Conservation (phyloP, 2,888 invertebrate genomes). For the Cheilosia impressa region DNA sequence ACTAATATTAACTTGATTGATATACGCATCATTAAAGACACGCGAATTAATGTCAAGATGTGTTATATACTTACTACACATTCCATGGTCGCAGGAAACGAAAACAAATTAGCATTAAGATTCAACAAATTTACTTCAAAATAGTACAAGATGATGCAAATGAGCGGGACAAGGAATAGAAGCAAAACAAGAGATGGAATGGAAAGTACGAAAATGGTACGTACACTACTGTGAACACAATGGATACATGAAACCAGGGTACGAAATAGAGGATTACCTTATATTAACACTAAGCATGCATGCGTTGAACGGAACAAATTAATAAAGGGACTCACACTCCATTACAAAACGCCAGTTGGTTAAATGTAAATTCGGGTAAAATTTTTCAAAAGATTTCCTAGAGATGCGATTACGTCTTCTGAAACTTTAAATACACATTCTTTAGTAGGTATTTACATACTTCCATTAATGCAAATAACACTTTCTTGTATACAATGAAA, state of each 20-base stretch:
- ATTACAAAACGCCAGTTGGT: conserved; percentile 69
- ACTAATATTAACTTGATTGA: conserved; percentile 83
- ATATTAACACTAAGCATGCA: conserved; percentile 15
- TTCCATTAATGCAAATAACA: neutral
- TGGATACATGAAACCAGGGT: conserved; percentile 7
- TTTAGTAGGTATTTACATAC: conserved; percentile 7
- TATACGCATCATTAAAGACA: conserved; percentile 84
- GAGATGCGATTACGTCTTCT: conserved; percentile 64
- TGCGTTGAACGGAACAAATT: conserved; percentile 33
- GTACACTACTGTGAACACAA: conserved; percentile 61
- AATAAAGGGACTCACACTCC: conserved; percentile 64
- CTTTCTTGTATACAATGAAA: too few species aligned
- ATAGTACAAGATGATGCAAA: neutral
- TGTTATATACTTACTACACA: conserved; percentile 82
- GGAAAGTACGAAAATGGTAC: conserved; percentile 44
- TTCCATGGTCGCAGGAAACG: conserved; percentile 41
- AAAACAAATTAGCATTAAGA: conserved; percentile 44
- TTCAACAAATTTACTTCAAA: conserved; percentile 6
- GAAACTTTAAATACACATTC: conserved; percentile 62
- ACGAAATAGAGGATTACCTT: conserved; percentile 1
- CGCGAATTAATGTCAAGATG: conserved; percentile 77
- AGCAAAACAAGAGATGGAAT: conserved; percentile 13
- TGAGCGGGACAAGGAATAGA: conserved; percentile 23
- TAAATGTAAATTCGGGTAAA: conserved; percentile 64
- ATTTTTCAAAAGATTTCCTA: conserved; percentile 62